Percentiles rank a stretch among this genome's conserved stretches.
These are phyloP conservation scores for Zosterops hypoxanthus DNA, from an alignment of 2,113 vertebrate genomes.

Conservation along the genomic window DNA sequence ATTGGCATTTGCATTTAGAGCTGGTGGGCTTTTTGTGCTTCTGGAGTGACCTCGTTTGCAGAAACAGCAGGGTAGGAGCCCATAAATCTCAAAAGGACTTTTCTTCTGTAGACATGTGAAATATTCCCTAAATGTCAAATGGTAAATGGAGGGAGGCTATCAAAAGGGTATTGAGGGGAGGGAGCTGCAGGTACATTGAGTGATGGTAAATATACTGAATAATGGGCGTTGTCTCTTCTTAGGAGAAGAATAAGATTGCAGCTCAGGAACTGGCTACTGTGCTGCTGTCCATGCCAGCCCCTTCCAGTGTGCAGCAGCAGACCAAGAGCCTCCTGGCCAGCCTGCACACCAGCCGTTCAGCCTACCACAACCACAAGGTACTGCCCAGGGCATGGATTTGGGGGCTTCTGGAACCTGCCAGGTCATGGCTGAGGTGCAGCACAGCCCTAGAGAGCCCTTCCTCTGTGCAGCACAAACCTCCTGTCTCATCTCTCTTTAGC, in stretches of 20 bases:
- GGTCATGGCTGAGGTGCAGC: neutral
- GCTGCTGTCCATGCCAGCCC: slow-evolving; percentile 93
- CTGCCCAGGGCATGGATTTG: neutral
- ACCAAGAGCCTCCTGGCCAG: slow-evolving; percentile 97
- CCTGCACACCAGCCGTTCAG: slow-evolving; percentile 93
- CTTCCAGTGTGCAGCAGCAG: slow-evolving; percentile 94
- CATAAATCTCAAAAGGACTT: slow-evolving; percentile 12
- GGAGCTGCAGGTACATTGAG: neutral
- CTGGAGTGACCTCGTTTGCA: slow-evolving; percentile 52
- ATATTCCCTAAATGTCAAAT: neutral
- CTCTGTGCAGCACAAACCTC: neutral
- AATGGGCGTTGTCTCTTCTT: neutral
- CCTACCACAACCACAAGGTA: slow-evolving; percentile 99
- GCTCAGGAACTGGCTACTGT: slow-evolving; percentile 94
- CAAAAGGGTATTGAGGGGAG: neutral
- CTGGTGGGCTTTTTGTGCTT: slow-evolving; percentile 31
- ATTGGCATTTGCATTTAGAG: slow-evolving; percentile 7
- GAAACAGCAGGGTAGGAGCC: slow-evolving; percentile 30
- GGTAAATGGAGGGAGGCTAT: neutral
- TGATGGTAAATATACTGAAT: neutral
- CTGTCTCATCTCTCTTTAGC: neutral
- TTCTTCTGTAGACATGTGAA: neutral
- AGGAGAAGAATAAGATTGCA: slow-evolving; percentile 94
- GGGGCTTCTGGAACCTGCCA: neutral
- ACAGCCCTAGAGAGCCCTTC: neutral